Evolutionary conservation across 2,888 invertebrate genomes (phyloP).

Genomic region (Chorisops tibialis): DNA sequence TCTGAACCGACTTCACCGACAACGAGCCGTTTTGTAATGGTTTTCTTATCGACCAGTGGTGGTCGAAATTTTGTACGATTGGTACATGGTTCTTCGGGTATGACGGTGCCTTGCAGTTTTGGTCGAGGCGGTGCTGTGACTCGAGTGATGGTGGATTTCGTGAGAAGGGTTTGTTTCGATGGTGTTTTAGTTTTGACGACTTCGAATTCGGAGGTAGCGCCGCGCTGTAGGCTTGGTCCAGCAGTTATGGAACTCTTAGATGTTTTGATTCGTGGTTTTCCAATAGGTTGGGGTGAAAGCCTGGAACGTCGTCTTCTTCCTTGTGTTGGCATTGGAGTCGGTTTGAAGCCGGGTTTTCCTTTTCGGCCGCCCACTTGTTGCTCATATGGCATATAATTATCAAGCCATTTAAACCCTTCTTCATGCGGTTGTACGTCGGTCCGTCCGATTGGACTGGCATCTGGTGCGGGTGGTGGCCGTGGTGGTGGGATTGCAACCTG

Average conservation of each 20-base stretch:
- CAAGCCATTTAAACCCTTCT: slow-evolving; percentile 28
- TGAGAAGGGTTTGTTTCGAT: not conserved
- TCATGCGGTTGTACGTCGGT: slow-evolving; percentile 16
- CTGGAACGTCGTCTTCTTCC: not conserved
- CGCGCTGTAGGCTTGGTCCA: not conserved
- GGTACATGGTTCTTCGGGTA: not conserved
- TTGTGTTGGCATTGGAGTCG: not conserved
- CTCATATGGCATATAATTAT: slow-evolving; percentile 20
- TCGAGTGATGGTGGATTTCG: not conserved
- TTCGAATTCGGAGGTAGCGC: not conserved
- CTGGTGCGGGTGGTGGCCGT: not conserved
- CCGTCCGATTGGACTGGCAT: slow-evolving; percentile 9
- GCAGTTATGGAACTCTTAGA: not conserved
- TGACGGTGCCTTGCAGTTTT: not conserved
- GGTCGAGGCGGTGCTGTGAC: not conserved
- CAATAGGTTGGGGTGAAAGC: not conserved
- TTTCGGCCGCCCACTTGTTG: not conserved
- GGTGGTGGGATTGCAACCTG: not conserved
- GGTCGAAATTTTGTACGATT: not conserved
- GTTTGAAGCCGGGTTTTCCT: not conserved
- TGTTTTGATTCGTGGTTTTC: not conserved
- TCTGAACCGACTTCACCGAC: not conserved
- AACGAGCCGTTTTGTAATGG: not conserved
- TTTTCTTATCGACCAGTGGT: not conserved
- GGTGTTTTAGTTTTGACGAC: not conserved